These are phyloP conservation scores for Chaitophorus viminalis DNA, from an alignment of 2,888 invertebrate genomes.

Conservation along the genomic window DNA sequence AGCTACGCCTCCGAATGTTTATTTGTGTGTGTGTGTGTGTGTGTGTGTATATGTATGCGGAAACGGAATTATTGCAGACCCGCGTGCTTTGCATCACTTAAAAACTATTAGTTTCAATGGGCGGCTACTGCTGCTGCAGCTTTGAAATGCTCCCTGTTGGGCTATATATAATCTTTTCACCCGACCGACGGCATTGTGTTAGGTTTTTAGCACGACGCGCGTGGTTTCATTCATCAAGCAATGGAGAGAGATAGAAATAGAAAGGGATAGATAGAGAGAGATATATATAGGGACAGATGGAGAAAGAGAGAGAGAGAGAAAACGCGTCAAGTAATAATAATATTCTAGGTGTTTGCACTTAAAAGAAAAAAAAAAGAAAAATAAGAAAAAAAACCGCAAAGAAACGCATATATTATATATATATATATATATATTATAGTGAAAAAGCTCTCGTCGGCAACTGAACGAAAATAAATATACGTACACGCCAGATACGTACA, in stretches of 20 bases:
- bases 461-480: conserved; percentile 13
- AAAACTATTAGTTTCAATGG: too few relatives aligned
- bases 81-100: too few relatives aligned
- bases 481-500: too few relatives aligned
- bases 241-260: neutral
- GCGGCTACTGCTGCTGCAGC: too few relatives aligned
- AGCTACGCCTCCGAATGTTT: neutral
- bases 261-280: too few relatives aligned
- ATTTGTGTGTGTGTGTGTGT: neutral
- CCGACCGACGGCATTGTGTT: neutral
- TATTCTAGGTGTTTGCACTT: neutral
- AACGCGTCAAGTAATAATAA: neutral
- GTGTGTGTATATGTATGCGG: neutral
- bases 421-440: too few relatives aligned
- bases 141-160: neutral
- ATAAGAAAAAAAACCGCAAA: neutral
- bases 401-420: neutral
- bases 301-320: neutral
- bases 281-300: too few relatives aligned
- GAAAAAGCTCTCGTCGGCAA: neutral
- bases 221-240: neutral
- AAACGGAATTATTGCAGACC: too few relatives aligned
- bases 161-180: neutral
- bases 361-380: neutral
- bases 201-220: neutral